Base-by-base conservation (phyloP, 2,113 vertebrate genomes). In the Brachypodius melanocephalos region DNA sequence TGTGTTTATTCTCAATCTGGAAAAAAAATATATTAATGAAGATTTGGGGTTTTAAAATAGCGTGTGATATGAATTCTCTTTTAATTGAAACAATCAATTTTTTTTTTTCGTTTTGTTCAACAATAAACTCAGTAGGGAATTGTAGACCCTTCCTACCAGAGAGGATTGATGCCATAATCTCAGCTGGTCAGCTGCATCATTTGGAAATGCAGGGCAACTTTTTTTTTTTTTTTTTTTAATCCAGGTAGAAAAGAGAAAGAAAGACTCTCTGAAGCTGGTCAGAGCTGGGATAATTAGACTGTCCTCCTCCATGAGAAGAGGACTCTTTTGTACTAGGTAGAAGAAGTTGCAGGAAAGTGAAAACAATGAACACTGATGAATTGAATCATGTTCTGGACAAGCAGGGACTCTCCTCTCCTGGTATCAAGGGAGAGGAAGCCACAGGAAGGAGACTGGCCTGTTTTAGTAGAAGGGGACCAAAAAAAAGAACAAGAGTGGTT, bases 11-110 rank as follows among this genome's bases (percentile, higher is more conserved):
- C 85, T 89, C 78, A 93, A 79, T 75, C 90, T 93, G 93, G 78
- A 73, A 94, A 94, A 93, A 94, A 88, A 96, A 77, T 88, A 93
- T 74, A 92, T 89, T 94, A 84, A 93, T 85, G 68, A 72, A 95
- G 83, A 71, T 92, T 79, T 74, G 38, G 15, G 4, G 38, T 45
- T 81, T 85, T 55, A 34, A 9, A 81, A 93, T 79, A 88, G 58
- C 16, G 51, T 95, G 65, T 75, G 57, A 71, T 81, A 93, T 73
- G 86, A 93, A 73, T 92, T 86, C 67, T 73, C 19, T 83, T 87
- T 20, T 71, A 89, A 88, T 62, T 92, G 75, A 90, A 85, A 66
- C 38, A 36, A 71, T 57, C 28, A 29, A 2, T 3, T 3, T 25
- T 90, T 93, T 95, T 87, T 49, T 76, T 72, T 74, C 49, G 25